Conservation (phyloP, 2,797 vertebrate species). For the Tangara arthus region DNA sequence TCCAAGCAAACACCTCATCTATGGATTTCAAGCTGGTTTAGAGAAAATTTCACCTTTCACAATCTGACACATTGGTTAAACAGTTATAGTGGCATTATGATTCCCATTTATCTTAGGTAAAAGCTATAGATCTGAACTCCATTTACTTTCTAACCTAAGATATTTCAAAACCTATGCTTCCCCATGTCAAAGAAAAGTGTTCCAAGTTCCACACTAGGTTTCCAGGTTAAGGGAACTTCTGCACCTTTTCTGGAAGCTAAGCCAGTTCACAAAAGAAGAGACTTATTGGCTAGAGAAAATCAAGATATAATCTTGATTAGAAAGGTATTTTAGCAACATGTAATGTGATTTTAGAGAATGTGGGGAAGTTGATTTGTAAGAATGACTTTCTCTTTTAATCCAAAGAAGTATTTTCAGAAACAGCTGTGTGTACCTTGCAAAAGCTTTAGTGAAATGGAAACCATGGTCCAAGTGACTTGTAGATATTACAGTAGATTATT, state of each 20-base stretch:
- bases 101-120: background rate
- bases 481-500: background rate
- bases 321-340: background rate
- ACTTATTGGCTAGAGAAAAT: background rate
- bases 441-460: background rate
- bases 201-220: background rate
- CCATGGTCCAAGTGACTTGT: background rate
- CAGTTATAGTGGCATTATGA: background rate
- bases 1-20: background rate
- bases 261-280: background rate
- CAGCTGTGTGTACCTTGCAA: background rate
- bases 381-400: background rate
- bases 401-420: background rate
- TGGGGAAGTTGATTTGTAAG: background rate
- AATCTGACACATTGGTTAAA: background rate
- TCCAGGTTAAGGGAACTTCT: background rate
- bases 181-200: background rate
- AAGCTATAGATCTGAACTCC: background rate
- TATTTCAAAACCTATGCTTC: background rate
- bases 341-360: background rate
- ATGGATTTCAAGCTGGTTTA: background rate
- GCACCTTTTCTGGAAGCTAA: background rate
- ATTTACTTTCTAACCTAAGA: background rate
- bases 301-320: background rate
- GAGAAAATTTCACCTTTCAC: background rate